Percentiles rank a stretch among this genome's conserved stretches.
Conservation (phyloP, 2,888 invertebrate genomes). For the Meandrusa payeni region DNA sequence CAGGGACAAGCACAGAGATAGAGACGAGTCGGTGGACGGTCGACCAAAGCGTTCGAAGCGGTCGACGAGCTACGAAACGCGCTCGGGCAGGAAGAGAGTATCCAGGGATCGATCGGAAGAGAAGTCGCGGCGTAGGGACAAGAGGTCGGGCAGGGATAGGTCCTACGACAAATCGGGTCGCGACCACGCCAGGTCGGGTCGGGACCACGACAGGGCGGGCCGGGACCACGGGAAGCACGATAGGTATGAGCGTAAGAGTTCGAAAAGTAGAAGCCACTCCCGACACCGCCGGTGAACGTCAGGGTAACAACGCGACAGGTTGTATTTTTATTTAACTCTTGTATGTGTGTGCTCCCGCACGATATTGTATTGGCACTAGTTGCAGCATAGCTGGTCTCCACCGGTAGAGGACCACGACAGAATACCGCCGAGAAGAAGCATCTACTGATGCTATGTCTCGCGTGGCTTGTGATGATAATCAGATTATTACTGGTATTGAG, state of each 20-base stretch:
- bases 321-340: conserved; percentile 50
- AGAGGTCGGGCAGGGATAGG: conserved; percentile 25
- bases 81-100: conserved; percentile 44
- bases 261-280: conserved; percentile 58
- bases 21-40: conserved; percentile 64
- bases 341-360: conserved; percentile 21
- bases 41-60: conserved; percentile 56
- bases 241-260: conserved; percentile 71
- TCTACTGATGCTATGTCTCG: too few species aligned
- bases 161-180: conserved; percentile 42
- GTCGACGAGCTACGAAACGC: conserved; percentile 59
- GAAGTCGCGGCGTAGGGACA: conserved; percentile 41
- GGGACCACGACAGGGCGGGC: conserved; percentile 43
- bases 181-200: conserved; percentile 29
- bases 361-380: conserved; percentile 1
- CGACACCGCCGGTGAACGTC: conserved; percentile 69
- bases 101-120: conserved; percentile 50
- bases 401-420: too few species aligned
- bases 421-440: too few species aligned
- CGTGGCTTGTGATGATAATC: too few species aligned
- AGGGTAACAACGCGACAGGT: conserved; percentile 66
- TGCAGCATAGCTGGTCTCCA: too few species aligned
- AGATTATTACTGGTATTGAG: too few species aligned
- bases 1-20: conserved; percentile 60
- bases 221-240: conserved; percentile 34